Percentiles rank a stretch among this genome's conserved stretches.
Conservation (phyloP, 2,797 vertebrate species). For the Petrocephalus sullivani region DNA sequence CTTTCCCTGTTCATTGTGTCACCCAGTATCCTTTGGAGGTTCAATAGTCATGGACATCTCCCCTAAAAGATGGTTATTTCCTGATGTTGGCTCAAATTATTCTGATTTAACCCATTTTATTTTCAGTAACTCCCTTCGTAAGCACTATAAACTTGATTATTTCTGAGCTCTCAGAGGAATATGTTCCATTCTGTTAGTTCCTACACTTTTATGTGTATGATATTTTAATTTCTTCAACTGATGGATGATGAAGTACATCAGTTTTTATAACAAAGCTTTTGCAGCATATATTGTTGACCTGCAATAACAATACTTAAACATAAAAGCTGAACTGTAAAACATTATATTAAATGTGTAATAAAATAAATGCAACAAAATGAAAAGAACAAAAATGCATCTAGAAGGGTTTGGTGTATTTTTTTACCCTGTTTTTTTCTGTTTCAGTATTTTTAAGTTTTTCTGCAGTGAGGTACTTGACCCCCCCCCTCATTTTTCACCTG, state of each 20-base stretch:
- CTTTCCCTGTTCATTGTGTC: not conserved
- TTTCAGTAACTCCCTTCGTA: not conserved
- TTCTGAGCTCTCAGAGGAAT: not conserved
- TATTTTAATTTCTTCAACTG: not conserved
- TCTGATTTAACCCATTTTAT: not conserved
- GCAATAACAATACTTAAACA: not conserved
- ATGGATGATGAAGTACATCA: not conserved
- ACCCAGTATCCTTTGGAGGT: not conserved
- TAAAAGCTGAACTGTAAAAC: not conserved
- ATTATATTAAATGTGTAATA: not conserved
- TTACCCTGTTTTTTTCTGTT: conserved; percentile 6
- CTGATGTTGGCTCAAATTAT: not conserved
- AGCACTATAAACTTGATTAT: not conserved
- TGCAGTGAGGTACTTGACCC: not conserved
- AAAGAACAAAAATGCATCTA: not conserved
- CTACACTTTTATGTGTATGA: not conserved
- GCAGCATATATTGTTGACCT: not conserved
- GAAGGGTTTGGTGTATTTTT: not conserved
- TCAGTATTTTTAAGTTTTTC: conserved; percentile 13
- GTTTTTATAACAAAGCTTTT: not conserved
- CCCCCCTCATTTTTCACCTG: not conserved
- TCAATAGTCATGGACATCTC: not conserved
- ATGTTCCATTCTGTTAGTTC: not conserved
- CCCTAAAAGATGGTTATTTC: not conserved
- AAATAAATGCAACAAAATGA: not conserved